phyloP scores from a whole-genome alignment of 2,888 invertebrate genomes.

The Galerucella calmariensis region DNA sequence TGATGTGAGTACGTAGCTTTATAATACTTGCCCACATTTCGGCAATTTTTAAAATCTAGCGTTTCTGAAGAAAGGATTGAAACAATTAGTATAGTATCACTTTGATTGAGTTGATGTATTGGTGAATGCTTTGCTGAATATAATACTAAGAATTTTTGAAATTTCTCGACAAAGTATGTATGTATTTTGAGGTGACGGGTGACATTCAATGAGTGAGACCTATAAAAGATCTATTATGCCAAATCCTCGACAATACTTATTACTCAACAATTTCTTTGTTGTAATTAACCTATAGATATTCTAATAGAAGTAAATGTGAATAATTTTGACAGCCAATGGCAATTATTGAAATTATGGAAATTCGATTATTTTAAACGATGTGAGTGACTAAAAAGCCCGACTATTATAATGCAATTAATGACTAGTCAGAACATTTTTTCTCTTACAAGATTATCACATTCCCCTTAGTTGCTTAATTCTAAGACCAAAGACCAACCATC shows the following conservation, averaged over 20 bases:
- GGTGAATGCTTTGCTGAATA: too few species aligned
- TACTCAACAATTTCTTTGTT: background rate
- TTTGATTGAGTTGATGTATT: too few species aligned
- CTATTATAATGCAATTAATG: slow-evolving; percentile 28
- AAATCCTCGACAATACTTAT: background rate
- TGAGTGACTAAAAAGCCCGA: slow-evolving; percentile 23
- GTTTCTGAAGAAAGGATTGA: too few species aligned
- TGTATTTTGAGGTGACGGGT: too few species aligned
- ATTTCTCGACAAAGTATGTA: too few species aligned
- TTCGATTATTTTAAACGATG: slow-evolving; percentile 8
- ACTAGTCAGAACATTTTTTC: slow-evolving; percentile 25
- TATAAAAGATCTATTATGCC: background rate
- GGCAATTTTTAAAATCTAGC: too few species aligned
- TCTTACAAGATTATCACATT: slow-evolving; percentile 31
- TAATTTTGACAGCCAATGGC: background rate
- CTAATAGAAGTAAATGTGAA: slow-evolving; percentile 6
- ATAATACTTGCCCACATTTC: too few species aligned
- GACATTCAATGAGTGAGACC: too few species aligned
- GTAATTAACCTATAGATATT: background rate
- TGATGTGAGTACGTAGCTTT: too few species aligned
- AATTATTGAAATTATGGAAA: slow-evolving; percentile 23
- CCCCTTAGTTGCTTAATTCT: slow-evolving; percentile 29
- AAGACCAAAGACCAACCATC: slow-evolving; percentile 18
- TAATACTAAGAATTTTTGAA: too few species aligned
- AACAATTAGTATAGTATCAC: too few species aligned